Evolutionary conservation across 2,888 invertebrate species (phyloP), one percentile per base, ranked within the genome.

Genomic region (Polymixis lichenea): DNA sequence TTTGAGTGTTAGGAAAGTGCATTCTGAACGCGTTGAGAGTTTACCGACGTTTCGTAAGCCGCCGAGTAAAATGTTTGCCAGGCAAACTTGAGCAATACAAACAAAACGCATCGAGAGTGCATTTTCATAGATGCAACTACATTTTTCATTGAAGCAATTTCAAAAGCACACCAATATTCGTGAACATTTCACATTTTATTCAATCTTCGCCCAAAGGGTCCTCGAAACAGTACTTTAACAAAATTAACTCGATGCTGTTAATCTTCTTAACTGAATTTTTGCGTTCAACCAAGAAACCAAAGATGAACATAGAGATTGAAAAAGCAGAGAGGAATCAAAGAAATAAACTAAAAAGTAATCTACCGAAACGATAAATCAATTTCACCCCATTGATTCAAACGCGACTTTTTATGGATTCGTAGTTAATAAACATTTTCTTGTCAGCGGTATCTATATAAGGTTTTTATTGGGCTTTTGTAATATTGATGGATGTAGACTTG

Each of bases 31-130:
- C 73, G 76, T 77, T 60, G 71, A 86, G 82, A 83, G 89, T 89
- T 89, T 85, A 84, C 88, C 83, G 85, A 88, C 88, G 85, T 82
- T 87, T 75, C 58, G 71, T 81, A 87, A 88, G 88, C 86, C 86
- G 87, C 86, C 81, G 87, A 88, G 88, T 87, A 89, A 90, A 92
- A 91, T 90, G 89, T 92, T 91, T 91, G 88, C 89, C 74, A 80
- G 78, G 76, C 77, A 87, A 87, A 88, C 87, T 90, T 85, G 81
- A 89, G 84, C 87, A 90, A 90, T 87, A 88, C 90, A 90, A 91
- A 92, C 90, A 92, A 89, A 91, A 91, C 87, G 86, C 88, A 89
- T 78, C 70, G 83, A 69, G 76, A 89, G 88, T 91, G 90, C 88
- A 92, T 89, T 90, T 90, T 86, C 84, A 89, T 86, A 82, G 86